These are phyloP conservation scores for Maconellicoccus hirsutus DNA, from an alignment of 1,140 invertebrate species.

Conservation along the genomic window DNA sequence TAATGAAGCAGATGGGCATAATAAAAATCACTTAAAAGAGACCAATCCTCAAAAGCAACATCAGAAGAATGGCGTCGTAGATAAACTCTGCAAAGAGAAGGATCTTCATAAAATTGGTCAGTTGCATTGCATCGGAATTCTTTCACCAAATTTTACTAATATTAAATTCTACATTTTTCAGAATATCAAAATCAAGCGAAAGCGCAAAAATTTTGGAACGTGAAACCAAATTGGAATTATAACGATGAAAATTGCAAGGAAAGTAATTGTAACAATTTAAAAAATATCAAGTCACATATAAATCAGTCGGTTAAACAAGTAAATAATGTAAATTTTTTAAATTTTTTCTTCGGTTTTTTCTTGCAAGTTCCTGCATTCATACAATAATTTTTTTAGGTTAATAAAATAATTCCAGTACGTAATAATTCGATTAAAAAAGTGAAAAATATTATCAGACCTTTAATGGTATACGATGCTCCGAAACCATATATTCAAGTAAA, in stretches of 20 bases:
- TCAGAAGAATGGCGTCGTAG: slow-evolving; percentile 36
- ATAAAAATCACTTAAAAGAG: slow-evolving; percentile 33
- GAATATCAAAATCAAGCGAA: not conserved
- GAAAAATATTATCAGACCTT: not conserved
- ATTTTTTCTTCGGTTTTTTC: not conserved
- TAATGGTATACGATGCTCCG: not conserved
- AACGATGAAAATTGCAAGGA: slow-evolving; percentile 4
- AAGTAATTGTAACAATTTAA: not conserved
- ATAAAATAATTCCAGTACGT: not conserved
- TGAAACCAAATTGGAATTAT: not conserved
- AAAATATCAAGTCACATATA: not conserved
- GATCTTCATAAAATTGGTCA: not conserved
- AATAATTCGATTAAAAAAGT: not conserved
- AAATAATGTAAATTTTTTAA: not conserved
- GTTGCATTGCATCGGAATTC: not conserved
- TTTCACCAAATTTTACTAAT: too few relatives aligned
- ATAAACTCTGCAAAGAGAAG: not conserved
- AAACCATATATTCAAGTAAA: slow-evolving; percentile 9
- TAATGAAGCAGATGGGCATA: slow-evolving; percentile 17
- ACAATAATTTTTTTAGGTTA: not conserved
- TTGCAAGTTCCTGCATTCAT: not conserved
- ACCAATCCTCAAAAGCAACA: slow-evolving; percentile 49
- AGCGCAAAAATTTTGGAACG: not conserved
- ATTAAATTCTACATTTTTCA: not conserved
- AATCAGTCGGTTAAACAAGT: not conserved